A percentile compares a stretch with the other conserved stretches of the same genome.
These are phyloP conservation scores for Cichlasoma orientale DNA, from an alignment of 2,797 vertebrate genomes.

Conservation along the genomic window DNA sequence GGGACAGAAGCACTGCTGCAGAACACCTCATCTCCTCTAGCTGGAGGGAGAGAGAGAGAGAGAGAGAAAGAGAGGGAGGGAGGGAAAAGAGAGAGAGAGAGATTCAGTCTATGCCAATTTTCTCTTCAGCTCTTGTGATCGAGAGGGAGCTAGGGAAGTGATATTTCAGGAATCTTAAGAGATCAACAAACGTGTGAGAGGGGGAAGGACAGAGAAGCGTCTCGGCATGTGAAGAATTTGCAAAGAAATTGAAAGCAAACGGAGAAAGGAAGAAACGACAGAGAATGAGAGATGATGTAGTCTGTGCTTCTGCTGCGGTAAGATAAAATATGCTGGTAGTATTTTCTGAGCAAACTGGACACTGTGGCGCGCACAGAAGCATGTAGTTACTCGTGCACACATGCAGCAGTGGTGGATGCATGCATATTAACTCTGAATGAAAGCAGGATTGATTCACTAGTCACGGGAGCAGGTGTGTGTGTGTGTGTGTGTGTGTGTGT, in stretches of 20 bases:
- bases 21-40: constrained; percentile 75
- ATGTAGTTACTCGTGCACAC: constrained; percentile 9
- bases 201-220: constrained; percentile 29
- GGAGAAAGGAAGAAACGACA: constrained; percentile 30
- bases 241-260: constrained; percentile 30
- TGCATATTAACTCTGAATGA: constrained; percentile 27
- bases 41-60: constrained; percentile 57
- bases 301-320: constrained; percentile 69
- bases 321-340: constrained; percentile 54
- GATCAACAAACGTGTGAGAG: constrained; percentile 52
- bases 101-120: constrained; percentile 68
- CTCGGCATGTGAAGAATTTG: constrained; percentile 35
- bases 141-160: constrained; percentile 63
- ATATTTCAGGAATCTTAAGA: constrained; percentile 71
- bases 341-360: constrained; percentile 30
- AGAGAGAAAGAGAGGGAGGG: constrained; percentile 22
- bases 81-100: constrained; percentile 55
- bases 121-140: constrained; percentile 70
- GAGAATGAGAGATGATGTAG: constrained; percentile 50
- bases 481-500: constrained; percentile 35
- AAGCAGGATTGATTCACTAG: constrained; percentile 13
- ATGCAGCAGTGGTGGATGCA: constrained; percentile 30
- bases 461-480: constrained; percentile 25
- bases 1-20: constrained; percentile 71
- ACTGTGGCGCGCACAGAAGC: constrained; percentile 19